Evolutionary conservation across 2,888 invertebrate species (phyloP).

Genomic region (Chrysolina haemoptera): DNA sequence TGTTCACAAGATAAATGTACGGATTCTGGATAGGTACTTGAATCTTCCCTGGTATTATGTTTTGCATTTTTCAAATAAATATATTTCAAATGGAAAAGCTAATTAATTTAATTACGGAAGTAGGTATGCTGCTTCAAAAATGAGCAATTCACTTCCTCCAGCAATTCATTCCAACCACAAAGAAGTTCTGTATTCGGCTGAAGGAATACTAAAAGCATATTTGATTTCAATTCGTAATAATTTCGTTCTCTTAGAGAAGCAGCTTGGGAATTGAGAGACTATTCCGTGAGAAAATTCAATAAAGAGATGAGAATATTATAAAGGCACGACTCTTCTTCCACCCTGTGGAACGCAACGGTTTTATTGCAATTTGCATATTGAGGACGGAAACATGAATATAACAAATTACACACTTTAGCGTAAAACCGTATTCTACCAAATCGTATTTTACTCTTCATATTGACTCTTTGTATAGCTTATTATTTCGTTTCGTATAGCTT

Average conservation of each 20-base stretch:
- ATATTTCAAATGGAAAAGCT: too few relatives aligned
- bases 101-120: too few relatives aligned
- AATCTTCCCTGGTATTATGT: too few relatives aligned
- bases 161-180: not conserved
- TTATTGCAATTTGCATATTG: slow-evolving; percentile 18
- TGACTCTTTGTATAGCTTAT: too few relatives aligned
- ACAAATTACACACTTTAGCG: not conserved
- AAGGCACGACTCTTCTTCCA: slow-evolving; percentile 7
- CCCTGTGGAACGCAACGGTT: slow-evolving; percentile 21
- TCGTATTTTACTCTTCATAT: too few relatives aligned
- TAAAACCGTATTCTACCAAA: not conserved
- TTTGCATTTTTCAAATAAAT: too few relatives aligned
- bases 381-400: not conserved
- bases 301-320: slow-evolving; percentile 17
- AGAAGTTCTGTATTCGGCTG: not conserved
- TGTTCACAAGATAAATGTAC: too few relatives aligned
- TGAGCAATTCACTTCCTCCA: not conserved
- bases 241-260: not conserved
- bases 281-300: slow-evolving; percentile 12
- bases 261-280: not conserved
- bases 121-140: too few relatives aligned
- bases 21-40: too few relatives aligned
- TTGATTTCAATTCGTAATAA: slow-evolving; percentile 6
- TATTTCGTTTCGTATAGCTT: too few relatives aligned
- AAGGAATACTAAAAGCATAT: not conserved